phyloP scores from a whole-genome alignment of 2,113 vertebrate species.

The Grallaria varia region DNA sequence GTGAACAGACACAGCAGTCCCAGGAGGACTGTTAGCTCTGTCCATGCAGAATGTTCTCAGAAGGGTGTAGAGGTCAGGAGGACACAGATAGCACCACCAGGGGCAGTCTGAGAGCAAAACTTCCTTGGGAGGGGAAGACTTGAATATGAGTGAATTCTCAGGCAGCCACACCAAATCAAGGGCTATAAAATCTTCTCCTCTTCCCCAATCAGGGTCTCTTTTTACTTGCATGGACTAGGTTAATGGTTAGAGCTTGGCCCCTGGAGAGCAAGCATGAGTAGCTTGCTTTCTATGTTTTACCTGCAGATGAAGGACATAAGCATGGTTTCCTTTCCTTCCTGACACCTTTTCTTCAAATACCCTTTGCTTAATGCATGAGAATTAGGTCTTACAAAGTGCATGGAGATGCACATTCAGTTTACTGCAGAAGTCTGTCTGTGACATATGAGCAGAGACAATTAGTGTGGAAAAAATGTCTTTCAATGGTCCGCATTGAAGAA shows the following conservation, averaged over 20 bases:
- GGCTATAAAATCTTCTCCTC: background rate
- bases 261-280: background rate
- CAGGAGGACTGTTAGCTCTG: background rate
- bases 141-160: background rate
- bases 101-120: background rate
- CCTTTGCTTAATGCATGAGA: background rate
- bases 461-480: background rate
- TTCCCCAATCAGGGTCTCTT: background rate
- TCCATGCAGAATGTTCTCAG: background rate
- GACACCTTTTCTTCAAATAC: background rate
- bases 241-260: background rate
- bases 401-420: background rate
- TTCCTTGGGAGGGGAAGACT: background rate
- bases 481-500: background rate
- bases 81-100: background rate
- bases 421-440: background rate
- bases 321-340: background rate
- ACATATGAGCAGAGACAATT: background rate
- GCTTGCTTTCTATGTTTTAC: background rate
- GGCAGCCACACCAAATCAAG: background rate
- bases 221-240: background rate
- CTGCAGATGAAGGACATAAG: background rate
- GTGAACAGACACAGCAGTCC: background rate
- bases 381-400: background rate
- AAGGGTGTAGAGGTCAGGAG: background rate